These are phyloP conservation scores for Morpho deidamia DNA, from an alignment of 2,888 invertebrate genomes.

Conservation along the genomic window DNA sequence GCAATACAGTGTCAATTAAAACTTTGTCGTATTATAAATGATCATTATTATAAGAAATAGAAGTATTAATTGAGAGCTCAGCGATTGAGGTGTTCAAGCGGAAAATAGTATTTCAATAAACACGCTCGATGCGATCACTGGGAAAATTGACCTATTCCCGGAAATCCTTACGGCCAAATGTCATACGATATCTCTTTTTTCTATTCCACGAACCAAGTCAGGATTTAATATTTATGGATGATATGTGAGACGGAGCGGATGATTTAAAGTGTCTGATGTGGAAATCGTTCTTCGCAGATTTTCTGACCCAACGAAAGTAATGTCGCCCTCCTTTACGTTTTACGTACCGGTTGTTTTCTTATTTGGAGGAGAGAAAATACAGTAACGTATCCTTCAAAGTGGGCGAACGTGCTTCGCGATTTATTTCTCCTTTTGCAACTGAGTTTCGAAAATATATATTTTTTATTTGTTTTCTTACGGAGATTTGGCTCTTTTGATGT, in stretches of 20 bases:
- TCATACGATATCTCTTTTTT: conserved; percentile 68
- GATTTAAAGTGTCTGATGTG: conserved; percentile 76
- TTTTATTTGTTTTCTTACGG: conserved; percentile 71
- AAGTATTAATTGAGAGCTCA: conserved; percentile 2
- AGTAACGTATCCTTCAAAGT: conserved; percentile 59
- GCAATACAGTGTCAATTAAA: too few relatives aligned
- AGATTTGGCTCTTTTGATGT: conserved; percentile 69
- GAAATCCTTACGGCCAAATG: conserved; percentile 68
- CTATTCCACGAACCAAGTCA: conserved; percentile 61
- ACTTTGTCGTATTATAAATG: background rate
- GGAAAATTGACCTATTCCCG: conserved; percentile 75
- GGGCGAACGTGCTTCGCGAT: conserved; percentile 59
- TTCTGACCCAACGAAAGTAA: conserved; percentile 74
- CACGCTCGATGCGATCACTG: conserved; percentile 63
- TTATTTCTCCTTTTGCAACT: conserved; percentile 64
- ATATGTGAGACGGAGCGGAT: conserved; percentile 74
- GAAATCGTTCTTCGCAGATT: conserved; percentile 73
- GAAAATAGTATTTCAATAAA: conserved; percentile 75
- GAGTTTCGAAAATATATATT: conserved; percentile 55
- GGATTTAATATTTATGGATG: conserved; percentile 77
- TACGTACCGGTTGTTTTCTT: conserved; percentile 72
- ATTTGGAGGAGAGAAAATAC: conserved; percentile 57
- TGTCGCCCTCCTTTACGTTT: conserved; percentile 71
- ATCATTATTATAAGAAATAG: background rate
- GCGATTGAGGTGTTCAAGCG: conserved; percentile 53